Conservation (phyloP, 64 coral and sea anemone genomes). For the Porites australiensis region DNA sequence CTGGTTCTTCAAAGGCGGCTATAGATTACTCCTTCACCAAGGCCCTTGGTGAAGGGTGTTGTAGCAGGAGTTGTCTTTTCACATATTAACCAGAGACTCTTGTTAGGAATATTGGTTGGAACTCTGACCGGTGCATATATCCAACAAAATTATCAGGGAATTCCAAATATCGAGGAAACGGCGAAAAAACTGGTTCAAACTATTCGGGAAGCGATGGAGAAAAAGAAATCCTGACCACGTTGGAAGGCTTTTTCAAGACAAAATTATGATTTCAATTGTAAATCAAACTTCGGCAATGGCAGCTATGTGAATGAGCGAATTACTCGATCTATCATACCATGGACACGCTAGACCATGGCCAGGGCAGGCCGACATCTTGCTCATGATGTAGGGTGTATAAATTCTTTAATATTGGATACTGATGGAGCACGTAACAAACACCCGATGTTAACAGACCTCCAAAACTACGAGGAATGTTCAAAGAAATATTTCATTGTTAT, state of each 20-base stretch:
- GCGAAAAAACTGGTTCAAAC: slow-evolving; percentile 31
- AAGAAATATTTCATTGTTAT: too few species aligned
- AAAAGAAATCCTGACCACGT: slow-evolving; percentile 42
- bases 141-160: slow-evolving; percentile 82
- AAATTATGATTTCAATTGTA: neutral
- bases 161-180: slow-evolving; percentile 81
- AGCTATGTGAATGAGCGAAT: too few species aligned
- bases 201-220: slow-evolving; percentile 28
- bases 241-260: neutral
- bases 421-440: too few species aligned
- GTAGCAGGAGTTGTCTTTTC: slow-evolving; percentile 89
- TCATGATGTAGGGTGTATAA: too few species aligned
- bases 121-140: slow-evolving; percentile 84
- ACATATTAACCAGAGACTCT: slow-evolving; percentile 87
- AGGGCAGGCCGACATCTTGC: too few species aligned
- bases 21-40: slow-evolving; percentile 80
- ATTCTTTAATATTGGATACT: too few species aligned
- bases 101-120: slow-evolving; percentile 76
- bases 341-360: too few species aligned
- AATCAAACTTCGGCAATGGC: too few species aligned
- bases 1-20: slow-evolving; percentile 33
- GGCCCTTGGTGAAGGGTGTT: too few species aligned
- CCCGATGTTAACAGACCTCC: too few species aligned
- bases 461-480: too few species aligned
- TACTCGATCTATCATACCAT: too few species aligned